A percentile compares a stretch with the other conserved stretches of the same genome.
These are phyloP conservation scores for Pogoniulus pusillus DNA, from an alignment of 2,797 vertebrate species.

Conservation along the genomic window DNA sequence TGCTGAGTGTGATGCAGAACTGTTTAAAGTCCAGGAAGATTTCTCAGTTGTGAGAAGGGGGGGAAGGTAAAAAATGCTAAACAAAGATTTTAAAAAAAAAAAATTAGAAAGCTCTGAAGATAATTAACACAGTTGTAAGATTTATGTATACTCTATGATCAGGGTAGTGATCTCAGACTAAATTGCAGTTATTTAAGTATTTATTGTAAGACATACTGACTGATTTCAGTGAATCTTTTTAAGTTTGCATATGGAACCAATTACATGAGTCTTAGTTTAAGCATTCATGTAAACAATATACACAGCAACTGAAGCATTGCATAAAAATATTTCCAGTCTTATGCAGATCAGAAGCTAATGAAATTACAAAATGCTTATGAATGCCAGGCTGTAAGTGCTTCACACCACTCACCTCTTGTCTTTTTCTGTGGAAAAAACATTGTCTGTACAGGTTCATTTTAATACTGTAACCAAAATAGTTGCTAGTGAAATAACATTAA, in stretches of 20 bases:
- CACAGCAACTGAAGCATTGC: not conserved
- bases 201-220: not conserved
- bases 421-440: not conserved
- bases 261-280: not conserved
- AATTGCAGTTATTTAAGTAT: constrained; percentile 6
- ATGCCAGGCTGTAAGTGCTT: not conserved
- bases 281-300: not conserved
- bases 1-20: not conserved
- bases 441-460: not conserved
- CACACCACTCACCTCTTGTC: not conserved
- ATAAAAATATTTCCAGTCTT: not conserved
- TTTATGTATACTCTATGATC: not conserved
- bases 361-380: not conserved
- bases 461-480: not conserved
- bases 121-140: not conserved
- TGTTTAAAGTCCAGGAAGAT: not conserved
- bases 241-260: not conserved
- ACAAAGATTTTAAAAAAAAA: not conserved
- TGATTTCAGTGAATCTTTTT: not conserved
- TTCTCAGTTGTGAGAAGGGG: not conserved
- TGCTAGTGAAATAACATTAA: not conserved
- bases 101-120: not conserved
- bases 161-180: not conserved
- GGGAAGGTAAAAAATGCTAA: not conserved
- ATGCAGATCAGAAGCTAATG: not conserved